Percentiles rank a stretch among this genome's conserved stretches.
Conservation (phyloP, 2,797 vertebrate species). For the Gorsachius magnificus region DNA sequence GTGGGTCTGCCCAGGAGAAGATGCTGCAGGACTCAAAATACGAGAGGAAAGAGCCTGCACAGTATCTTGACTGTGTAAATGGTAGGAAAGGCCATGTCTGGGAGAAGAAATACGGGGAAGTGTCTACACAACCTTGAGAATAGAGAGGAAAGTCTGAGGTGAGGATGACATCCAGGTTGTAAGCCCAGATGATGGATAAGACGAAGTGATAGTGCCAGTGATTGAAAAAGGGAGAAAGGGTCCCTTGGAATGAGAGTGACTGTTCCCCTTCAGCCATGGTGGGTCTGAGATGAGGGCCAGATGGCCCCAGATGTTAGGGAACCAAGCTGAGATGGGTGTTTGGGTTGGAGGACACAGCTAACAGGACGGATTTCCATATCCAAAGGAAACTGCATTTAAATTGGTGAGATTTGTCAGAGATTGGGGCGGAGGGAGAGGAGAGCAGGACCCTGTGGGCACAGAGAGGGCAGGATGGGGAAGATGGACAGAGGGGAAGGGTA, state of each 20-base stretch:
- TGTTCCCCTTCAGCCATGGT: fast-evolving
- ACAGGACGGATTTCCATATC: neutral
- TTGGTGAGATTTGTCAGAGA: neutral
- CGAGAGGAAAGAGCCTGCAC: neutral
- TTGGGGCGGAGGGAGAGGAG: neutral
- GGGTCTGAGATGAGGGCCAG: neutral
- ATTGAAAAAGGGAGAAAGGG: neutral
- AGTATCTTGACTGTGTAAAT: neutral
- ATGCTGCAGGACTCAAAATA: neutral
- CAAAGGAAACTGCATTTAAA: neutral
- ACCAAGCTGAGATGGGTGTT: neutral
- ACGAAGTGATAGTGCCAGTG: neutral
- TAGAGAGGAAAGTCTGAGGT: neutral
- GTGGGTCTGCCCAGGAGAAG: neutral
- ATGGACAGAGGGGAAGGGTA: neutral
- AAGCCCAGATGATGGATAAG: neutral
- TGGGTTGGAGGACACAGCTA: neutral
- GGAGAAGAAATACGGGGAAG: neutral
- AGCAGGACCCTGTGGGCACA: neutral
- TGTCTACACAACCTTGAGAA: neutral
- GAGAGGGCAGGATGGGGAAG: neutral
- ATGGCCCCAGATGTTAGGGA: neutral
- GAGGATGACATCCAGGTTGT: neutral
- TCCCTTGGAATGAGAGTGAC: neutral
- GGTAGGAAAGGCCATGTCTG: neutral